Evolutionary conservation across 2,888 invertebrate genomes (phyloP).

Genomic region (Embidobia sp.): DNA sequence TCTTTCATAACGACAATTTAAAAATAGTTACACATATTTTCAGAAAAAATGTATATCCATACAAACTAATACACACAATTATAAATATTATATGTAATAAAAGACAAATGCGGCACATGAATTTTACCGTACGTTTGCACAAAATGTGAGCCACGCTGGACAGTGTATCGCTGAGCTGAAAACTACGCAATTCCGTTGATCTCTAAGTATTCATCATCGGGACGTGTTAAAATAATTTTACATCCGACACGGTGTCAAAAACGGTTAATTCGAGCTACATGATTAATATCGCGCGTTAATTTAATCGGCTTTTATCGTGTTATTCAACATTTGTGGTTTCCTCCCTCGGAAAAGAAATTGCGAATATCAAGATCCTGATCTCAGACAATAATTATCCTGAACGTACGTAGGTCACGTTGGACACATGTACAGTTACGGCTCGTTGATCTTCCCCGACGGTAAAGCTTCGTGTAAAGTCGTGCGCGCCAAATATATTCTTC

Average conservation of each 20-base stretch:
- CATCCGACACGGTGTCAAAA: background rate
- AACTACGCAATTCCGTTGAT: no score
- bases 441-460: slow-evolving; percentile 55
- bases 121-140: no score
- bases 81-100: no score
- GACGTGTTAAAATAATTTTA: background rate
- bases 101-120: no score
- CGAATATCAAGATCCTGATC: slow-evolving; percentile 50
- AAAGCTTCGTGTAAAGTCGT: slow-evolving; percentile 50
- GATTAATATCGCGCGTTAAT: slow-evolving; percentile 18
- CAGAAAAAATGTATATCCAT: no score
- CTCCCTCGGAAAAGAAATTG: slow-evolving; percentile 5
- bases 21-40: no score
- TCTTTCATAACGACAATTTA: no score
- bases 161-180: no score
- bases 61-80: no score
- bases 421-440: slow-evolving; percentile 58
- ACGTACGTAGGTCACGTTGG: slow-evolving; percentile 55
- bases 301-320: slow-evolving; percentile 8
- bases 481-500: slow-evolving; percentile 63
- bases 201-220: no score
- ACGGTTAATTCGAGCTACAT: slow-evolving; percentile 12
- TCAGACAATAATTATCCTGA: slow-evolving; percentile 58
- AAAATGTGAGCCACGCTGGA: no score
- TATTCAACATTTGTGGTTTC: slow-evolving; percentile 34